A percentile compares a stretch with the other conserved stretches of the same genome.
phyloP scores from a whole-genome alignment of 2,797 vertebrate genomes.

The Hozukius guyotensis region DNA sequence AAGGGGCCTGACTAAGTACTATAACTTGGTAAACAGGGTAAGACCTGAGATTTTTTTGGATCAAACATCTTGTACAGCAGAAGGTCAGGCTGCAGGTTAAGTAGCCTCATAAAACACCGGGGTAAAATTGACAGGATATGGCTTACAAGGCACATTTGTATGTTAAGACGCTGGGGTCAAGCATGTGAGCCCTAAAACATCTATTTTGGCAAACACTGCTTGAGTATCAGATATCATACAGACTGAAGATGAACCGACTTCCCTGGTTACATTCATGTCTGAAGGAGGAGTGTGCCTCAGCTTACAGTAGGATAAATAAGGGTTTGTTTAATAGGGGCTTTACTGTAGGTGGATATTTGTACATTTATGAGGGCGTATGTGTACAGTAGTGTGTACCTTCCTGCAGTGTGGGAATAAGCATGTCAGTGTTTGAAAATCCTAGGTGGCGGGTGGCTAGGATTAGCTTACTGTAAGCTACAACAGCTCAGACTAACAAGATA shows the following conservation, averaged over 20 bases:
- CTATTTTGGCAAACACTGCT: constrained; percentile 53
- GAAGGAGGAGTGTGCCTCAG: background rate
- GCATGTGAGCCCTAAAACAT: constrained; percentile 49
- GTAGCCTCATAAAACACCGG: constrained; percentile 57
- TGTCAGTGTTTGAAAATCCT: constrained; percentile 62
- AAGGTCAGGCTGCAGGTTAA: constrained; percentile 67
- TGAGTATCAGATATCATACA: constrained; percentile 36
- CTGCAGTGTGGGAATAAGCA: constrained; percentile 42
- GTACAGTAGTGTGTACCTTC: background rate
- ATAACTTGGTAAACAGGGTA: constrained; percentile 39
- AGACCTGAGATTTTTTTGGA: constrained; percentile 60
- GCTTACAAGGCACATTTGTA: constrained; percentile 35
- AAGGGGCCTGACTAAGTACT: background rate
- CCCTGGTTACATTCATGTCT: constrained; percentile 3
- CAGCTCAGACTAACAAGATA: constrained; percentile 77
- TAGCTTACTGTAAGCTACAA: constrained; percentile 79
- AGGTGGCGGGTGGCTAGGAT: constrained; percentile 69
- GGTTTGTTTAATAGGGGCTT: background rate
- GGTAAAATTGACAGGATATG: constrained; percentile 43
- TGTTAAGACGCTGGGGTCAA: constrained; percentile 19
- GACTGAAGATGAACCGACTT: constrained; percentile 1
- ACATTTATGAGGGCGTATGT: constrained; percentile 16
- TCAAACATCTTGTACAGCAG: constrained; percentile 68
- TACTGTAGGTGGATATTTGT: background rate
- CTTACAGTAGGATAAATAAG: background rate